Base-by-base conservation (phyloP, 1,140 invertebrate species). In the Pomacea maculata region DNA sequence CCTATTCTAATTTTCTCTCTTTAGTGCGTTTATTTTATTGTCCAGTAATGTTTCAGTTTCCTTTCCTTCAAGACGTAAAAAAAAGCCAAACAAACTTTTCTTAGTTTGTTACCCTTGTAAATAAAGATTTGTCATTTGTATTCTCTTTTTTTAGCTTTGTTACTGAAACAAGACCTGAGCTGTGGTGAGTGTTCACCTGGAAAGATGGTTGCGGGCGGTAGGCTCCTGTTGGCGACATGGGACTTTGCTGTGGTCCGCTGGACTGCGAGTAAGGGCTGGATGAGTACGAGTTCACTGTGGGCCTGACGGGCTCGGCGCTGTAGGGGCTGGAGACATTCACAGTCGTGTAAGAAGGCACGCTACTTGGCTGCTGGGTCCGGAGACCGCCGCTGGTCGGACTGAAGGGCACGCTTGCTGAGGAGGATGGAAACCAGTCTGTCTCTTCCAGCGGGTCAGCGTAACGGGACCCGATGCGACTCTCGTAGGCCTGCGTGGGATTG, bases 401-500 rank as follows among this genome's bases (percentile, higher is more conserved):
- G 65, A 78, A 78, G 54, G 77, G 57, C 11, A 17, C 57, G 15
- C 11, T 65, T n/a, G 75, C 64, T 25, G 64, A 25, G 11, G 29
- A 54, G 45, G 65, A 45, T 0, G 29, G 45, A 19, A n/a, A 57
- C 34, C 14, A n/a, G 67, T 19, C 34, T 61, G 21, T n/a, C 45
- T 78, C 76, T 14, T 77, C 63, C 65, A 71, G 67, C 14, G 75
- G 75, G 52, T 78, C 77, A 5, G 34, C 65, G 45, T 71, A 54
- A 7, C 77, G 77, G 17, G 77, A 78, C 52, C 77, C 77, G 64
- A 78, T 78, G 21, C 77, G 65, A 52, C 67, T 78, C 77, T 78
- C 77, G 77, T 78, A 78, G 65, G 77, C 77, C 45, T 70, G 76
- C 64, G 77, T 78, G 77, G 77, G 77, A 65, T 78, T 78, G 65